These are phyloP conservation scores for Lacerta agilis DNA, from an alignment of 2,797 vertebrate species.

Conservation along the genomic window DNA sequence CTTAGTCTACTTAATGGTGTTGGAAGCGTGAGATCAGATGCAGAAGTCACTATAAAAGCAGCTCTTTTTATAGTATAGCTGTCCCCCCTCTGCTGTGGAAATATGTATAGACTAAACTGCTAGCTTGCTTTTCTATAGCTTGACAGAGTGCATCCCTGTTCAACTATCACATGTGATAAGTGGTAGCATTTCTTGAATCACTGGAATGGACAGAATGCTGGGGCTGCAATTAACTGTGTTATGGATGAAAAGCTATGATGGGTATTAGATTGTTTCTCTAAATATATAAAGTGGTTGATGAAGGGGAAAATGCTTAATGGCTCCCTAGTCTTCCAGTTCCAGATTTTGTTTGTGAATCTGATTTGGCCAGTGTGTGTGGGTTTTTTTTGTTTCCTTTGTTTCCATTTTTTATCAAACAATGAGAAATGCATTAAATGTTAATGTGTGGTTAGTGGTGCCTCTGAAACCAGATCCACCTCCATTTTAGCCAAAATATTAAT, in stretches of 20 bases:
- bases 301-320: background rate
- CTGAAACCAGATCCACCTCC: background rate
- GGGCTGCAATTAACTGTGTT: conserved; percentile 16
- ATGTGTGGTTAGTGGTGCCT: background rate
- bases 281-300: conserved; percentile 20
- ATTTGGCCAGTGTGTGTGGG: conserved; percentile 17
- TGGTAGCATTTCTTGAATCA: conserved; percentile 1
- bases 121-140: background rate
- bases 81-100: background rate
- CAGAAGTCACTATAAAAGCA: background rate
- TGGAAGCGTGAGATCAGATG: background rate
- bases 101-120: background rate
- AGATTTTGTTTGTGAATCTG: conserved; percentile 13
- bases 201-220: background rate
- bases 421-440: background rate
- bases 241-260: background rate
- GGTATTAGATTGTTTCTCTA: conserved; percentile 23
- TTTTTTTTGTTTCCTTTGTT: background rate
- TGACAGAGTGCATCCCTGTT: background rate
- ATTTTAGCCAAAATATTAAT: conserved; percentile 1
- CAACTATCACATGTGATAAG: background rate
- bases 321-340: background rate
- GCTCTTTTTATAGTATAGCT: background rate
- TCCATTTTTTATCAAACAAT: background rate
- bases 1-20: background rate